phyloP scores from a whole-genome alignment of 53 echinoderm and acorn worm genomes.

The Temnopleurus reevesii region DNA sequence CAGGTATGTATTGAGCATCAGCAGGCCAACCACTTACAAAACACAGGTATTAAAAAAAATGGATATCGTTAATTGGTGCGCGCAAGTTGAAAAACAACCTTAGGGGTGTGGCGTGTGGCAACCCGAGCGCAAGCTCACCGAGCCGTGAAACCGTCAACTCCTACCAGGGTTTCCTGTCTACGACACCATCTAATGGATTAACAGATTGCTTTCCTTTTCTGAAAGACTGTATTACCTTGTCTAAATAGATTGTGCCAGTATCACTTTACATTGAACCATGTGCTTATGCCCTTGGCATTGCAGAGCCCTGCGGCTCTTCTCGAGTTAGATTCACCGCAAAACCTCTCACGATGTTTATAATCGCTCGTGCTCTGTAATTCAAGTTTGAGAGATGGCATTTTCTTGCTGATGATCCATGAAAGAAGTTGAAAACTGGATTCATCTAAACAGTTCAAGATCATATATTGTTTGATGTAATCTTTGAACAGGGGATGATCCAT shows the following conservation, averaged over 20 bases:
- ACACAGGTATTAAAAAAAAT: too few relatives aligned
- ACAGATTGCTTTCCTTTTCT: conserved; percentile 42
- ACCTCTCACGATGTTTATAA: too few relatives aligned
- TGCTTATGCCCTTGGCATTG: neutral
- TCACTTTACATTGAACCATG: neutral
- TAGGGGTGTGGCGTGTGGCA: conserved; percentile 10
- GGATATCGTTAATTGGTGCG: neutral
- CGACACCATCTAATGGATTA: conserved; percentile 35
- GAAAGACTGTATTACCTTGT: conserved; percentile 41
- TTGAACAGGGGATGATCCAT: too few relatives aligned
- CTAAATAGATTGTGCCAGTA: conserved; percentile 29
- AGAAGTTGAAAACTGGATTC: too few relatives aligned
- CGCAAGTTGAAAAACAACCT: conserved; percentile 11
- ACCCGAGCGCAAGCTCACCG: neutral
- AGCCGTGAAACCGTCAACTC: conserved; percentile 20
- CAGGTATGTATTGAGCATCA: too few relatives aligned
- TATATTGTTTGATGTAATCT: too few relatives aligned
- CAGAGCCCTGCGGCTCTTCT: neutral
- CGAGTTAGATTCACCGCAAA: neutral
- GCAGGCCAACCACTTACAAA: too few relatives aligned
- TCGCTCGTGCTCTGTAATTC: too few relatives aligned
- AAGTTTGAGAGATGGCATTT: too few relatives aligned
- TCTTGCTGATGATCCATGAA: too few relatives aligned
- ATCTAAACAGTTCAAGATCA: too few relatives aligned
- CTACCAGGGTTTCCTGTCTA: conserved; percentile 32